Percentiles rank a stretch among this genome's conserved stretches.
Conservation (phyloP, 2,888 invertebrate species). For the Orthosia incerta region DNA sequence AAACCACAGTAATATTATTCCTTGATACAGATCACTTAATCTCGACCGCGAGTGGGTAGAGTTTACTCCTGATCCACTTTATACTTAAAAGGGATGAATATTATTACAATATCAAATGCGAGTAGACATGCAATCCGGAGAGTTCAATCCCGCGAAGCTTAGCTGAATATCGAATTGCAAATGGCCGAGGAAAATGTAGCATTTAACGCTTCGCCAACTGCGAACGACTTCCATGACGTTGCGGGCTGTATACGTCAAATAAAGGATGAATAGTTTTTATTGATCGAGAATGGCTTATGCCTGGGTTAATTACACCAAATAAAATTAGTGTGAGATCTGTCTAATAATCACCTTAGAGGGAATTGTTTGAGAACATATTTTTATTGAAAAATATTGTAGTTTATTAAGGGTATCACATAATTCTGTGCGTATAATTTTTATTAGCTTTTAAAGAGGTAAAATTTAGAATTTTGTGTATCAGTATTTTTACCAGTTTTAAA, state of each 20-base stretch:
- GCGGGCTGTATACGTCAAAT: constrained; percentile 74
- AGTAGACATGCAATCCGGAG: constrained; percentile 81
- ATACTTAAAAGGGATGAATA: constrained; percentile 82
- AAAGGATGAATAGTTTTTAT: background rate
- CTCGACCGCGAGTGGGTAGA: constrained; percentile 51
- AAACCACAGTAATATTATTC: constrained; percentile 53
- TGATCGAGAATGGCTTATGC: background rate
- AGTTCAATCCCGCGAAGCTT: constrained; percentile 86
- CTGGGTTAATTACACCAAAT: background rate
- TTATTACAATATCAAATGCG: constrained; percentile 83
- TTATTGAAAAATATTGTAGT: background rate
- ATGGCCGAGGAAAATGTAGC: constrained; percentile 88
- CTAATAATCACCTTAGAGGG: background rate
- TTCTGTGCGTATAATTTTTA: too few relatives aligned
- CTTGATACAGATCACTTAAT: constrained; percentile 56
- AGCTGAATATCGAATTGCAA: constrained; percentile 89
- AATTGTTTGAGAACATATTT: background rate
- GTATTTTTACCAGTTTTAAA: too few relatives aligned
- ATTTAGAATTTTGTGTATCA: too few relatives aligned
- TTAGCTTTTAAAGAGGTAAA: too few relatives aligned
- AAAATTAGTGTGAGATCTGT: too few relatives aligned
- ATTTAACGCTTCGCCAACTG: constrained; percentile 89
- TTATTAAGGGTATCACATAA: background rate
- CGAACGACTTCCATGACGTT: constrained; percentile 80
- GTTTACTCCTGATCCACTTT: constrained; percentile 72